phyloP scores from a whole-genome alignment of 2,113 vertebrate species.

The Theropithecus gelada region DNA sequence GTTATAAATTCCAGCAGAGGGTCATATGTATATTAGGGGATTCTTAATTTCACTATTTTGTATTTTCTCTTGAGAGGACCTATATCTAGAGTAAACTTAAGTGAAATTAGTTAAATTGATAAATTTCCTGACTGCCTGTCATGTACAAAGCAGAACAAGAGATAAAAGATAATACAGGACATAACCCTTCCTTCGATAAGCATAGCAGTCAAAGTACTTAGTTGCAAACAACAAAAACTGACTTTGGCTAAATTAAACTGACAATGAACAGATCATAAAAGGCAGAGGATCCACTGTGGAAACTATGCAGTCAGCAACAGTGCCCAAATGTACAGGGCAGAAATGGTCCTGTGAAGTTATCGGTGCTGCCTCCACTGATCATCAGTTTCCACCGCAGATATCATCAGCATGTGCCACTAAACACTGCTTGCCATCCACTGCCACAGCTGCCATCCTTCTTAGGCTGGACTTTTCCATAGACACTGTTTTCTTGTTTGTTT shows the following conservation, averaged over 20 bases:
- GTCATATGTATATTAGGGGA: not conserved
- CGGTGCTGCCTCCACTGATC: fast-evolving
- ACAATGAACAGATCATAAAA: not conserved
- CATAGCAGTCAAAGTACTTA: not conserved
- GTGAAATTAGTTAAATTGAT: not conserved
- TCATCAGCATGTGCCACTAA: fast-evolving
- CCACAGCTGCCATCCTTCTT: no score
- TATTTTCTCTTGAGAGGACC: not conserved
- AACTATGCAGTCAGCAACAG: not conserved
- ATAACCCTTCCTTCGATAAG: not conserved
- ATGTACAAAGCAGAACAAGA: not conserved
- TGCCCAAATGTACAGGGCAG: not conserved
- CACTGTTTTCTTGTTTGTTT: no score
- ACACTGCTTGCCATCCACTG: not conserved
- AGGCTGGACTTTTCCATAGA: not conserved
- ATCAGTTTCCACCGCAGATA: not conserved
- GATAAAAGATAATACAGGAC: not conserved
- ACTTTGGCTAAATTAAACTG: not conserved
- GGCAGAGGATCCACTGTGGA: not conserved
- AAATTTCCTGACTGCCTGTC: not conserved
- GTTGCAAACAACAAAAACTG: not conserved
- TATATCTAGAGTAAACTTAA: not conserved
- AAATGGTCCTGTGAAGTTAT: not conserved
- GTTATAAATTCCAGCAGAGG: not conserved
- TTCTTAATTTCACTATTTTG: not conserved